phyloP scores from a whole-genome alignment of 2,113 vertebrate species.

The Dipodomys stephensi region DNA sequence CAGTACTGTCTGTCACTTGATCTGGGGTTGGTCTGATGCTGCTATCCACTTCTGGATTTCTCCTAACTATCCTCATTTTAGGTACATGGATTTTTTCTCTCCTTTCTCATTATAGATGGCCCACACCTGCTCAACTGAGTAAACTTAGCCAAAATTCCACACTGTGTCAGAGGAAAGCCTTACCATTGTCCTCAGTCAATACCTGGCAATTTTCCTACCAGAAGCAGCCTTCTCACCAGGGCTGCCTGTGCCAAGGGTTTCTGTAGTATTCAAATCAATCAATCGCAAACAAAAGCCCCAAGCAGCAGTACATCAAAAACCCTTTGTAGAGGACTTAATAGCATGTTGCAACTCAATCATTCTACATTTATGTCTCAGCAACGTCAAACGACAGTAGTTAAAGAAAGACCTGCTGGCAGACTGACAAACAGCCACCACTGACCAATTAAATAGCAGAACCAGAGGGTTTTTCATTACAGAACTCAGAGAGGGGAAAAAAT shows the following conservation, averaged over 20 bases:
- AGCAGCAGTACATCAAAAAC: constrained; percentile 80
- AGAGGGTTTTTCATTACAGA: constrained; percentile 77
- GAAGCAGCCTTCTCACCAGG: constrained; percentile 59
- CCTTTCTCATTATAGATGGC: constrained; percentile 41
- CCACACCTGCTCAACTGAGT: constrained; percentile 55
- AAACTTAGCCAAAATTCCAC: neutral
- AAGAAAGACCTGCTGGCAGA: constrained; percentile 85
- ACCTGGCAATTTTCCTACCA: constrained; percentile 40
- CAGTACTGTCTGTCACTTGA: neutral
- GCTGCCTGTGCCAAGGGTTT: constrained; percentile 78
- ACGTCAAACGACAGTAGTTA: constrained; percentile 84
- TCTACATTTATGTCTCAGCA: constrained; percentile 83
- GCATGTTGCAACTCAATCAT: constrained; percentile 84
- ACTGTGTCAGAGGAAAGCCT: constrained; percentile 20
- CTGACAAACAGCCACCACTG: constrained; percentile 84
- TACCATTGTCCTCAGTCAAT: neutral
- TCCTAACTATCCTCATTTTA: neutral
- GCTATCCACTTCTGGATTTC: neutral
- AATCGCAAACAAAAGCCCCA: constrained; percentile 82
- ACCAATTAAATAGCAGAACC: constrained; percentile 83
- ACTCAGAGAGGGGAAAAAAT: constrained; percentile 64
- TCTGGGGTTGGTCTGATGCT: neutral
- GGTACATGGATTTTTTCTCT: constrained; percentile 60
- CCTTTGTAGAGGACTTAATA: constrained; percentile 81
- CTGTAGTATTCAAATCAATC: constrained; percentile 83